A percentile compares a stretch with the other conserved stretches of the same genome.
Evolutionary conservation across 2,113 vertebrate species (phyloP).

Genomic region (Sturnira hondurensis): DNA sequence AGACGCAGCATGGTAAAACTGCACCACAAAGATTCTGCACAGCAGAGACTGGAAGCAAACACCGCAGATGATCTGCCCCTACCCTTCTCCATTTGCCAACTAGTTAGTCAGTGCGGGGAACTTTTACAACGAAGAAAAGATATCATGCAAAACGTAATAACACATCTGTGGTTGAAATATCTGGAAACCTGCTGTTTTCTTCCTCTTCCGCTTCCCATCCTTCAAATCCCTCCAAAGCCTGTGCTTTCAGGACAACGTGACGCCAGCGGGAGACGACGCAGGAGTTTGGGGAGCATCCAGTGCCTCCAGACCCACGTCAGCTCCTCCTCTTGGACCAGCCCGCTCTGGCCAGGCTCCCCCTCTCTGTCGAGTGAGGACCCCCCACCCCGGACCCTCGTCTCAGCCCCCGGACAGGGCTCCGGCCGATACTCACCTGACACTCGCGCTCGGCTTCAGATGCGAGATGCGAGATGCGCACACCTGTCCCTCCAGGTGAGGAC

Average conservation of each 20-base stretch:
- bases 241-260: not conserved
- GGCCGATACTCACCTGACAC: constrained; percentile 46
- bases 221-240: not conserved
- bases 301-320: not conserved
- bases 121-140: not conserved
- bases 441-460: not conserved
- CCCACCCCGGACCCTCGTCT: not conserved
- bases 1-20: not conserved
- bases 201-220: not conserved
- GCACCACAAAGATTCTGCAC: not conserved
- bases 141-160: not conserved
- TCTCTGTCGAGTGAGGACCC: not conserved
- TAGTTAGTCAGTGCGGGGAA: not conserved
- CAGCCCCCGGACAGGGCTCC: not conserved
- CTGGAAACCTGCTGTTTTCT: not conserved
- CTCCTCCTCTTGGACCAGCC: not conserved
- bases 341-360: not conserved
- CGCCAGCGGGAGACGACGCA: not conserved
- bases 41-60: not conserved
- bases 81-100: not conserved
- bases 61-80: not conserved
- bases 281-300: not conserved
- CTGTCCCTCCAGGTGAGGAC: constrained; percentile 54
- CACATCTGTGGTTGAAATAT: not conserved
- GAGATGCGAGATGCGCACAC: constrained; percentile 17